Conservation (phyloP, 1,140 invertebrate species). For the Coelopa frigida region DNA sequence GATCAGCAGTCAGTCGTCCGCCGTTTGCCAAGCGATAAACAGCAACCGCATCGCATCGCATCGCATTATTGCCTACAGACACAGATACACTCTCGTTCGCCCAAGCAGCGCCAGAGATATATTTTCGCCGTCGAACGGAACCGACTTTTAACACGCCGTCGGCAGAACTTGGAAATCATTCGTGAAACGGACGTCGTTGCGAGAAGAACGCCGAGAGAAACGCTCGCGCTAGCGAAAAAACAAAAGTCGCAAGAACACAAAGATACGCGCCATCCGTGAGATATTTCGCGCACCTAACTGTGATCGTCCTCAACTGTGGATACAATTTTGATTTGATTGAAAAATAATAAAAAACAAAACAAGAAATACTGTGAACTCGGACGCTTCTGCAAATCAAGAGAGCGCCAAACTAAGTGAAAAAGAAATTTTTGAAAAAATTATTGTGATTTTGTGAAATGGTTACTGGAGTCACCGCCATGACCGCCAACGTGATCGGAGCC, state of each 20-base stretch:
- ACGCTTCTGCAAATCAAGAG: too few species aligned
- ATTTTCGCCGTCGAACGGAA: slow-evolving; percentile 6
- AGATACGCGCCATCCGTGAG: too few species aligned
- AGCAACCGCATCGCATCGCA: slow-evolving; percentile 5
- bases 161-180: slow-evolving; percentile 15
- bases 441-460: slow-evolving; percentile 30
- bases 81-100: background rate
- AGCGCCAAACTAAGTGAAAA: slow-evolving; percentile 4
- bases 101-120: background rate
- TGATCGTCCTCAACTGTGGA: too few species aligned
- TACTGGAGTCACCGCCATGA: slow-evolving; percentile 41
- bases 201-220: slow-evolving; percentile 1
- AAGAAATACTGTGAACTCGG: slow-evolving; percentile 2
- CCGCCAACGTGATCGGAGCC: slow-evolving; percentile 31
- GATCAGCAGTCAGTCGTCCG: slow-evolving; percentile 44
- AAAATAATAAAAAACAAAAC: slow-evolving; percentile 2
- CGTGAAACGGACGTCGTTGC: slow-evolving; percentile 12
- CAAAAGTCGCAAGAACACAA: too few species aligned
- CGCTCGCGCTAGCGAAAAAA: too few species aligned
- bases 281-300: too few species aligned
- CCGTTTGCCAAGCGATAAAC: slow-evolving; percentile 36
- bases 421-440: slow-evolving; percentile 12
- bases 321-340: background rate
- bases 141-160: slow-evolving; percentile 14
- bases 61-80: background rate